Evolutionary conservation across 2,797 vertebrate species (phyloP).

Genomic region (Falco concolor): DNA sequence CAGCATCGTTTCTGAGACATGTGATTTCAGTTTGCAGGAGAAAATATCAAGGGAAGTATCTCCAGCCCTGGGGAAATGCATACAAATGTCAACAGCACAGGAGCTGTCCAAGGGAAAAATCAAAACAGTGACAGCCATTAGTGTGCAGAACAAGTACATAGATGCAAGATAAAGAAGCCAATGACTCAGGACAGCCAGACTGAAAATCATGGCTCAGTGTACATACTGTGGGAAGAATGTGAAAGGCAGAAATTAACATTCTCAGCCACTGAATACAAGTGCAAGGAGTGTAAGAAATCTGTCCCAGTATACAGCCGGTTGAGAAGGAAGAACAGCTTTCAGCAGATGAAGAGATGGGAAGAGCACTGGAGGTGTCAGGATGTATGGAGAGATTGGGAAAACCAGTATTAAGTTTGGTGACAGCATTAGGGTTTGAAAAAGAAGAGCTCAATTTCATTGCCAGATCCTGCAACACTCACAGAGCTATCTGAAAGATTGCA

Average conservation of each 20-base stretch:
- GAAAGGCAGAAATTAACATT: constrained; percentile 34
- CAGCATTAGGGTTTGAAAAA: background rate
- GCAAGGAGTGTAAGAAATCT: background rate
- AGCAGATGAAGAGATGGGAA: background rate
- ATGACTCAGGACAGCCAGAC: constrained; percentile 31
- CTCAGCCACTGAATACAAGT: constrained; percentile 32
- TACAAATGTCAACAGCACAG: background rate
- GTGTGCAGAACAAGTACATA: background rate
- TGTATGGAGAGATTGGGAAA: background rate
- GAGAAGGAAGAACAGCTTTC: background rate
- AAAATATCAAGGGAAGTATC: constrained; percentile 10
- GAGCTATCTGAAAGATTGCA: background rate
- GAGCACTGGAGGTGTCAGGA: background rate
- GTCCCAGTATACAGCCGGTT: background rate
- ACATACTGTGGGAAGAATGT: background rate
- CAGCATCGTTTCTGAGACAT: background rate
- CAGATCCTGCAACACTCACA: background rate
- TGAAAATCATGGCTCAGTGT: background rate
- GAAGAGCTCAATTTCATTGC: background rate
- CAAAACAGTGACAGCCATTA: background rate
- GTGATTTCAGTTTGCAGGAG: constrained; percentile 29
- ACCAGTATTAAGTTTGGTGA: background rate
- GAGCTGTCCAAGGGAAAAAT: constrained; percentile 40
- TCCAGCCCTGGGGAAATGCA: background rate
- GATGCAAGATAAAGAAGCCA: constrained; percentile 12